Evolutionary conservation across 2,888 invertebrate genomes (phyloP).

Genomic region (Rhyacophila evoluta): DNA sequence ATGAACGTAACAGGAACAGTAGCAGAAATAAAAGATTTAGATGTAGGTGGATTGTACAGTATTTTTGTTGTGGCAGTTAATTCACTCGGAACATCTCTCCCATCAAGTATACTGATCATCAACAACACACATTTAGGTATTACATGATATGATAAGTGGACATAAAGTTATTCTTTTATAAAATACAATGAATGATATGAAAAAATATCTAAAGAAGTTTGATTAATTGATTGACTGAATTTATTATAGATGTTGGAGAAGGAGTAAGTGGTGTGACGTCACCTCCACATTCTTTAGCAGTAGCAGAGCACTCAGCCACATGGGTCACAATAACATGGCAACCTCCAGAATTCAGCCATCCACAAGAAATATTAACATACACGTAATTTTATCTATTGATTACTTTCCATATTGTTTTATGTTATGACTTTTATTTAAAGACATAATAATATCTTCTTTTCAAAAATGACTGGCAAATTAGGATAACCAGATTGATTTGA

Average conservation of each 20-base stretch:
- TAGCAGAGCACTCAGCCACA: conserved; percentile 84
- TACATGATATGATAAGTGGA: neutral
- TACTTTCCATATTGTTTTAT: too few species aligned
- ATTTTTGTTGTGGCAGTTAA: conserved; percentile 85
- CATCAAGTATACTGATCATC: conserved; percentile 75
- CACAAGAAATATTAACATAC: conserved; percentile 81
- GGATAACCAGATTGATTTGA: too few species aligned
- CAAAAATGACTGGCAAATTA: too few species aligned
- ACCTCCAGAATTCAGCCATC: conserved; percentile 85
- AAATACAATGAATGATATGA: too few species aligned
- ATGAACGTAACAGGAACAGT: conserved; percentile 76
- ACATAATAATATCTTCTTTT: too few species aligned
- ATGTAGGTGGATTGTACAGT: conserved; percentile 79
- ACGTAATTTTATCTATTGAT: conserved; percentile 72
- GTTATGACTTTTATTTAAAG: too few species aligned
- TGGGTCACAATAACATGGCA: conserved; percentile 88
- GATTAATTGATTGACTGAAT: neutral
- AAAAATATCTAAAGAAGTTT: too few species aligned
- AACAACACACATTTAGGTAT: conserved; percentile 39
- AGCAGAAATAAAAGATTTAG: conserved; percentile 73
- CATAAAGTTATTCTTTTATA: too few species aligned
- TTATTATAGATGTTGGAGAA: conserved; percentile 27
- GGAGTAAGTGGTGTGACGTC: conserved; percentile 79
- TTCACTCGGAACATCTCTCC: conserved; percentile 82
- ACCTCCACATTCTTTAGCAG: conserved; percentile 83